Base-by-base conservation (phyloP, 1,140 invertebrate species). In the Bombus sylvicola region DNA sequence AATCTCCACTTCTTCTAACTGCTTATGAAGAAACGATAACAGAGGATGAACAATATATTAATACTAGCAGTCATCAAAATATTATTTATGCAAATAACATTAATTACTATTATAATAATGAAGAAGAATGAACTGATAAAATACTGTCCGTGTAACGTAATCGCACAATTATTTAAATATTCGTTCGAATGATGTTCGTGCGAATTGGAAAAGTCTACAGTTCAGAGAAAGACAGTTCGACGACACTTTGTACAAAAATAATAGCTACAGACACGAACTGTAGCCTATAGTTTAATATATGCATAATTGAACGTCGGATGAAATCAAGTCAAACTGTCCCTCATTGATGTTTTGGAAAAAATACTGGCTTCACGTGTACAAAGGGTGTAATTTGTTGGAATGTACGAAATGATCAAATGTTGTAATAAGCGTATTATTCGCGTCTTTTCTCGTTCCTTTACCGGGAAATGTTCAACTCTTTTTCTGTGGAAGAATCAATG, bases 401-500 rank as follows among this genome's bases (percentile, higher is more conserved):
- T 68, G 34, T 66, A 39, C 31, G 62, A 34, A 83, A 77, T 57
- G 62, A 66, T 77, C 59, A 22, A 41, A 15, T 43, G 41, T 82
- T n/a, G 43, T n/a, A 39, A 39, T 75, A 87, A 71, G 64, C 72
- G 72, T 37, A 88, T 9, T 41, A 9, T 53, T 78, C 43, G 15
- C 43, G 28, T 43, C 2, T n/a, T 77, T 5, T 3, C 5, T 77
- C 15, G 0, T 41, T 41, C 62, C 22, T 18, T 0, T 2, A 25
- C 34, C 13, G 53, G 18, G 15, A 47, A 37, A n/a, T 3, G 13
- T 85, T 88, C 87, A 88, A 6, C 84, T 85, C n/a, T 72, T 89
- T 6, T 79, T 89, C 57, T 64, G 86, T n/a, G 88, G 87, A 22
- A 89, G 80, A 25, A 83, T 15, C 18, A 89, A 43, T 1, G 31